Evolutionary conservation across 2,888 invertebrate genomes (phyloP), one percentile per base, ranked within the genome.

Genomic region (Athalia cordata): DNA sequence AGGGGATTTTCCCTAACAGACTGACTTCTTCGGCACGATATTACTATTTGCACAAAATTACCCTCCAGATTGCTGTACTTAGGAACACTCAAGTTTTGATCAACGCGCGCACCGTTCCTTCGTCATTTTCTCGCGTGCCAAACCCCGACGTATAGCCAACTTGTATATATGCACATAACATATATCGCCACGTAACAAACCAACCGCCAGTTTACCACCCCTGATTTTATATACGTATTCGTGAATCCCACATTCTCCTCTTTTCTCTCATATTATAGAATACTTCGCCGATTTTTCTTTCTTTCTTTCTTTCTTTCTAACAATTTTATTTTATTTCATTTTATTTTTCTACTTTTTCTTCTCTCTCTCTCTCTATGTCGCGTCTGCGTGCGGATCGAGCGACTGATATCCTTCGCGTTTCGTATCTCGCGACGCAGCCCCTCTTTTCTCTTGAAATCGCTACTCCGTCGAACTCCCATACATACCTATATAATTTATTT

Each of bases 11-110:
- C 5, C 59, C 70, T 8, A 9, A 67, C 57, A 77, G 77, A 72
- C 72, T 59, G 59, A 72, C 72, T 59, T 29, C 29, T 29, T 29
- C 59, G 72, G 68, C 87, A 86, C 87, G 88, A 86, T 86, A 88
- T 88, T 88, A 88, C 86, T 88, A 88, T 88, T 88, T 88, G 88
- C 87, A 87, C 88, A 88, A 88, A 88, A 88, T 88, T 88, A 88
- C 85, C 84, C 80, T 83, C 80, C 64, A 86, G 86, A 87, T 87
- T 87, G 86, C 87, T 80, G 83, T 84, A 85, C 85, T 87, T 87
- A 85, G 79, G 84, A 81, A 83, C 84, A 83, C 85, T 84, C 82
- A 82, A 84, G 82, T 84, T 83, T 84, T 83, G 86, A 87, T 87
- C 86, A 83, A 80, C 77, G 81, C 78, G 49, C 65, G 29, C 29